Evolutionary conservation across 2,888 invertebrate genomes (phyloP), one percentile per base, ranked within the genome.

Genomic region (Sabatieria punctata): DNA sequence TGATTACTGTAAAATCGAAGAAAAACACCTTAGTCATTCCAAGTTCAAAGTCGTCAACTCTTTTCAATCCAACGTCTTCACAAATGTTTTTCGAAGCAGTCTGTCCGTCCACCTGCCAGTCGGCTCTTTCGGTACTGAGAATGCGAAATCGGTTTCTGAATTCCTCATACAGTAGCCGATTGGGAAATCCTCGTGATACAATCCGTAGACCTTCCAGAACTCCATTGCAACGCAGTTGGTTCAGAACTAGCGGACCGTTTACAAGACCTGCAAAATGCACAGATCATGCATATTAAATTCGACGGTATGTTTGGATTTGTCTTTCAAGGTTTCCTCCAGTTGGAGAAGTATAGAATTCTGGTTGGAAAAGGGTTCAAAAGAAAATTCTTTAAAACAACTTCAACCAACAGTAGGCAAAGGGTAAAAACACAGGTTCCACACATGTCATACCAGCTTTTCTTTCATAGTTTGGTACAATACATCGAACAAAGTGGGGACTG

Each of bases 391-490:
- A n/a, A n/a, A n/a, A n/a, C n/a, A n/a, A n/a, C n/a, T n/a, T n/a
- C n/a, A n/a, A n/a, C n/a, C n/a, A n/a, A n/a, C n/a, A n/a, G n/a
- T n/a, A n/a, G n/a, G n/a, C n/a, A n/a, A n/a, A n/a, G n/a, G n/a
- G n/a, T n/a, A n/a, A n/a, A n/a, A n/a, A n/a, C n/a, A n/a, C n/a
- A n/a, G n/a, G n/a, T n/a, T n/a, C n/a, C n/a, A n/a, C n/a, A n/a
- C n/a, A n/a, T n/a, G n/a, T n/a, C 8, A 8, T 30, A 19, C 57
- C 57, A 2, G 62, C 59, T 15, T 52, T 46, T 35, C 58, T 55
- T 21, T 58, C 54, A 44, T 62, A 58, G 47, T 65, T 65, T 22
- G 66, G 65, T 39, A 65, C 63, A 43, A 65, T 61, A 47, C 65
- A 65, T 21, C 65, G 56, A 22, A 65, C 54, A 50, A 63, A 63